phyloP scores from a whole-genome alignment of 2,113 vertebrate genomes.

The Crotalus tigris region DNA sequence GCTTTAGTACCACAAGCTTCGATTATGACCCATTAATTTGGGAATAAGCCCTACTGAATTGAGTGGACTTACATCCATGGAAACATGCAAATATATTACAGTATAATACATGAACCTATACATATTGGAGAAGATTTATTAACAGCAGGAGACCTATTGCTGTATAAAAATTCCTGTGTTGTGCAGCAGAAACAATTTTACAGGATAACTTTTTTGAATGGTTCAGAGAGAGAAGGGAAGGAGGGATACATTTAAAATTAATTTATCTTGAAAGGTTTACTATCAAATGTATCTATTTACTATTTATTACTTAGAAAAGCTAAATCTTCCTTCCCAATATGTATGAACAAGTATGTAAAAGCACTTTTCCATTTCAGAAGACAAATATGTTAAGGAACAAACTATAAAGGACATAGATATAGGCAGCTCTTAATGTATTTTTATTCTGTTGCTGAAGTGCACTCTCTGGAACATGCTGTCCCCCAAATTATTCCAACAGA shows the following conservation, averaged over 20 bases:
- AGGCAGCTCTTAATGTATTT: slow-evolving; percentile 65
- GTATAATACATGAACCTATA: neutral
- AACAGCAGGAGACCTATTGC: neutral
- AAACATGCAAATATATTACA: neutral
- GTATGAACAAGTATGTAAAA: neutral
- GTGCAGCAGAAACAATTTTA: neutral
- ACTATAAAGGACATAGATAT: slow-evolving; percentile 66
- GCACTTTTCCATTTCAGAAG: neutral
- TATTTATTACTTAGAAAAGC: neutral
- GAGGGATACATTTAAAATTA: neutral
- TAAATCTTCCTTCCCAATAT: neutral
- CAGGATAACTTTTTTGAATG: neutral
- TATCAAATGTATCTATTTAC: neutral
- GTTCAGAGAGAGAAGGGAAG: neutral
- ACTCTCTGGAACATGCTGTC: slow-evolving; percentile 17
- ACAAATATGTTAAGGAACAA: slow-evolving; percentile 60
- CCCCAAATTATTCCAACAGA: slow-evolving; percentile 56
- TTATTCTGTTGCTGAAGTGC: slow-evolving; percentile 59
- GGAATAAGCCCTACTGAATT: neutral
- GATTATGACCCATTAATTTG: neutral
- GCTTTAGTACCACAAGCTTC: neutral
- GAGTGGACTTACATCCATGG: neutral
- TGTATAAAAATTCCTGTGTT: neutral
- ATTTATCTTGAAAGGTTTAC: slow-evolving; percentile 2
- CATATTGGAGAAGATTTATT: neutral